Evolutionary conservation across 2,888 invertebrate species (phyloP).

Genomic region (Napeogenes sylphis): DNA sequence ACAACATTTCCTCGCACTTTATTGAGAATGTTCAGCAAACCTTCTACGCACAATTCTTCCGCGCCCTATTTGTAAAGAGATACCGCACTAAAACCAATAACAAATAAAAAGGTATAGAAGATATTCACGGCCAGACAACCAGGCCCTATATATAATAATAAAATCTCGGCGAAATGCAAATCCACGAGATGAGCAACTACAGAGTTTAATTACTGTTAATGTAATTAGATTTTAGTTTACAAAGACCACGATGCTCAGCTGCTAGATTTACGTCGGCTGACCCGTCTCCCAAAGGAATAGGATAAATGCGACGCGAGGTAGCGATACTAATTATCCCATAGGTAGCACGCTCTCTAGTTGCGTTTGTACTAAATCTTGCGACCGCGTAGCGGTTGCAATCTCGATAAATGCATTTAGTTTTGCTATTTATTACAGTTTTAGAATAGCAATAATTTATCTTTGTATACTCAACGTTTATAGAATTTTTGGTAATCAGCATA

Average conservation of each 20-base stretch:
- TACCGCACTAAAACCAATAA: neutral
- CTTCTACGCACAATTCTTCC: slow-evolving; percentile 36
- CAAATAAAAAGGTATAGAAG: neutral
- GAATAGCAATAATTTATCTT: slow-evolving; percentile 7
- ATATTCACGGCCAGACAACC: too few species aligned
- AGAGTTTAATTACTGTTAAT: slow-evolving; percentile 69
- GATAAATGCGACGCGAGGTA: slow-evolving; percentile 75
- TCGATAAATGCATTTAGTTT: slow-evolving; percentile 9
- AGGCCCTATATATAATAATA: slow-evolving; percentile 40
- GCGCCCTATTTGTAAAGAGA: neutral
- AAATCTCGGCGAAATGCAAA: slow-evolving; percentile 67
- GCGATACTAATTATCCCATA: slow-evolving; percentile 75
- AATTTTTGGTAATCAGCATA: slow-evolving; percentile 8
- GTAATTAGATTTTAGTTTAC: slow-evolving; percentile 78
- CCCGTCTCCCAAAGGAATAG: slow-evolving; percentile 69
- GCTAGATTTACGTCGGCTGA: slow-evolving; percentile 75
- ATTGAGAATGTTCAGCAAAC: slow-evolving; percentile 45
- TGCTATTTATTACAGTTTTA: neutral
- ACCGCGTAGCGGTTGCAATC: slow-evolving; percentile 12
- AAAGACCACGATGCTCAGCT: slow-evolving; percentile 75
- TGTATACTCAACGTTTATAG: slow-evolving; percentile 12
- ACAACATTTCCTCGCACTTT: slow-evolving; percentile 70
- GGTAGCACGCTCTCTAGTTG: slow-evolving; percentile 54
- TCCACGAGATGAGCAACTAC: slow-evolving; percentile 59
- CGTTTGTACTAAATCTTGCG: slow-evolving; percentile 22